A percentile compares a stretch with the other conserved stretches of the same genome.
Evolutionary conservation across 2,797 vertebrate genomes (phyloP).

Genomic region (Pterois miles): DNA sequence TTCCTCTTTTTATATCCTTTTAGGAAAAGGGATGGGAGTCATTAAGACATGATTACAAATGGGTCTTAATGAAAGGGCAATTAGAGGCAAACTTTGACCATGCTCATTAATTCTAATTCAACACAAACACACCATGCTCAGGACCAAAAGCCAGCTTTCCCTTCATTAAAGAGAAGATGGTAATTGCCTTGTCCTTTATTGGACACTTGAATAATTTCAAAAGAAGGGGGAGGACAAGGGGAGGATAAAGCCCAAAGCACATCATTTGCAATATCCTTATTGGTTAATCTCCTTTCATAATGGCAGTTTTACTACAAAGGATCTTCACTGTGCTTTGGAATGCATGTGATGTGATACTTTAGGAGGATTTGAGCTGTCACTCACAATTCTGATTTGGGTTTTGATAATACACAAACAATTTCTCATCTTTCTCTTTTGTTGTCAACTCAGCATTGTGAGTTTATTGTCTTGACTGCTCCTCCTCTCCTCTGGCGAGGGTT

Average conservation of each 20-base stretch:
- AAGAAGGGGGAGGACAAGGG: conserved; percentile 63
- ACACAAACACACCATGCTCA: conserved; percentile 71
- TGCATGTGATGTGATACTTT: conserved; percentile 52
- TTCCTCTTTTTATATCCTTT: conserved; percentile 44
- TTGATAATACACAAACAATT: conserved; percentile 65
- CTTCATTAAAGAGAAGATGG: conserved; percentile 78
- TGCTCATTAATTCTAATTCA: conserved; percentile 86
- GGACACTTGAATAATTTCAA: conserved; percentile 81
- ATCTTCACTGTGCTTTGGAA: conserved; percentile 34
- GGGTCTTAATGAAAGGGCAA: conserved; percentile 85
- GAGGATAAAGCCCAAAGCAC: conserved; percentile 73
- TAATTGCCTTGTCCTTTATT: conserved; percentile 85
- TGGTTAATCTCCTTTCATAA: conserved; percentile 72
- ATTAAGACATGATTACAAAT: conserved; percentile 85
- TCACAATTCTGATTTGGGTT: conserved; percentile 55
- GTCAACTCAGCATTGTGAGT: conserved; percentile 69
- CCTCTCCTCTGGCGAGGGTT: conserved; percentile 62
- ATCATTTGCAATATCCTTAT: conserved; percentile 73
- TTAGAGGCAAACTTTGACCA: conserved; percentile 85
- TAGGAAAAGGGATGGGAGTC: conserved; percentile 66
- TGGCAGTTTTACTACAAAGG: conserved; percentile 61
- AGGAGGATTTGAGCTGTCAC: conserved; percentile 54
- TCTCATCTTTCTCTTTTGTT: conserved; percentile 58
- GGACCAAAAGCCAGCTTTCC: conserved; percentile 74
- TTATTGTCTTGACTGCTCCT: conserved; percentile 63